Conservation (phyloP, 2,888 invertebrate genomes). For the Teinopalpus imperialis region DNA sequence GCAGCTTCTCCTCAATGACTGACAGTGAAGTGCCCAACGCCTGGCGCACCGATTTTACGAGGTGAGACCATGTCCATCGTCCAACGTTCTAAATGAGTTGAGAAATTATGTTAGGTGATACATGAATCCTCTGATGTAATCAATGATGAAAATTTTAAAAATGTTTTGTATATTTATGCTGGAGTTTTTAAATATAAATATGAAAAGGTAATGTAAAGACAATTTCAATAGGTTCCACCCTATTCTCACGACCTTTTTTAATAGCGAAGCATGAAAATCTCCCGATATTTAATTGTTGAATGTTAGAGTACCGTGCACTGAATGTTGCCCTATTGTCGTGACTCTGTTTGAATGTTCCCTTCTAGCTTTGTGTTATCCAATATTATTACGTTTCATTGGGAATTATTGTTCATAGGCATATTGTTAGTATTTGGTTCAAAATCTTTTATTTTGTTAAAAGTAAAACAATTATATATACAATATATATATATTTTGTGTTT, state of each 20-base stretch:
- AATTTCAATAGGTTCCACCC: slow-evolving; percentile 10
- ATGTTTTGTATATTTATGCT: no score
- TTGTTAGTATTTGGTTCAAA: slow-evolving; percentile 23
- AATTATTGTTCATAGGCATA: no score
- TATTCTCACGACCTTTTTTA: no score
- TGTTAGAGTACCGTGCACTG: slow-evolving; percentile 43
- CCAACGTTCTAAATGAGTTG: no score
- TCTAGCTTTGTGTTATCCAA: background rate
- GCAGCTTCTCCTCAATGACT: slow-evolving; percentile 68
- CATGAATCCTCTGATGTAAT: no score
- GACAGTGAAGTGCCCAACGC: slow-evolving; percentile 65
- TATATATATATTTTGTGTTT: slow-evolving; percentile 26
- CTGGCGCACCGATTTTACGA: slow-evolving; percentile 71
- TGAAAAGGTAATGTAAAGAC: slow-evolving; percentile 3
- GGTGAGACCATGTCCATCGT: slow-evolving; percentile 49
- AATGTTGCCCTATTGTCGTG: slow-evolving; percentile 33
- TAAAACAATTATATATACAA: slow-evolving; percentile 13
- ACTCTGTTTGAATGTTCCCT: slow-evolving; percentile 23
- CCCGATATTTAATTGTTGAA: slow-evolving; percentile 45
- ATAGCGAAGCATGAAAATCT: slow-evolving; percentile 49
- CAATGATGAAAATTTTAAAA: no score
- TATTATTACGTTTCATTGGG: slow-evolving; percentile 6
- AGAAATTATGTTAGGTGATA: no score
- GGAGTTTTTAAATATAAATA: no score
- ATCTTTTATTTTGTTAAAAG: slow-evolving; percentile 17